Evolutionary conservation across 2,113 vertebrate genomes (phyloP).

Genomic region (Mastomys natalensis): DNA sequence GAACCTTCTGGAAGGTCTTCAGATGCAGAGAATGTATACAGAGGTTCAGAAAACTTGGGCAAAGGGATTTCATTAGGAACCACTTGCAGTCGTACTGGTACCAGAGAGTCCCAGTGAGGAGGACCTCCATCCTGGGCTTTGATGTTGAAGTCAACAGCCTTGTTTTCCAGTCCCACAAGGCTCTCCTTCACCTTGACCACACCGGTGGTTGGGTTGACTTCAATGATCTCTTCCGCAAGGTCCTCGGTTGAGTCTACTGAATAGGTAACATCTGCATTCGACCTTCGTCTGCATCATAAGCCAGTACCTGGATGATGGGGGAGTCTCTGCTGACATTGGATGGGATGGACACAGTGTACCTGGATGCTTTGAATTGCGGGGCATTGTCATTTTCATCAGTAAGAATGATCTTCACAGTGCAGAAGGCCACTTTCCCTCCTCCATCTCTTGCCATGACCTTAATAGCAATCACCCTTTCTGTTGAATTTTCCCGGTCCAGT

Average conservation of each 20-base stretch:
- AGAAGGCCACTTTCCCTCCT: conserved; percentile 96
- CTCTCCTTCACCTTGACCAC: conserved; percentile 95
- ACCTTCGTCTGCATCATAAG: conserved; percentile 97
- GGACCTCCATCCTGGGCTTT: conserved; percentile 95
- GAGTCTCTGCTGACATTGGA: conserved; percentile 94
- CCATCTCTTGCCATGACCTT: conserved; percentile 98
- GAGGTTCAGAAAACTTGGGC: conserved; percentile 96
- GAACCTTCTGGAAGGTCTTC: conserved; percentile 95
- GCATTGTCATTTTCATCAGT: conserved; percentile 98
- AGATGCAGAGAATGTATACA: conserved; percentile 95
- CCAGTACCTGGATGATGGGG: conserved; percentile 95
- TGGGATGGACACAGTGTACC: conserved; percentile 94
- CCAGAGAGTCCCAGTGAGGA: conserved; percentile 94
- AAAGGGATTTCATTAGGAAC: conserved; percentile 93
- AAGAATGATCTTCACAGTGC: conserved; percentile 97
- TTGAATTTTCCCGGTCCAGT: conserved; percentile 95
- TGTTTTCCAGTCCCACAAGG: conserved; percentile 94
- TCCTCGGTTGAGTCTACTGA: conserved; percentile 92
- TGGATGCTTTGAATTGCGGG: conserved; percentile 94
- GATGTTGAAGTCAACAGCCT: conserved; percentile 94
- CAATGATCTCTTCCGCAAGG: conserved; percentile 92
- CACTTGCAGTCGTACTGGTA: conserved; percentile 94
- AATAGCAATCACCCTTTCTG: conserved; percentile 95
- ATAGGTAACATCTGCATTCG: conserved; percentile 97
- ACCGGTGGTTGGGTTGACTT: conserved; percentile 95